These are phyloP conservation scores for Formica aserva DNA, from an alignment of 2,888 invertebrate species.

Conservation along the genomic window DNA sequence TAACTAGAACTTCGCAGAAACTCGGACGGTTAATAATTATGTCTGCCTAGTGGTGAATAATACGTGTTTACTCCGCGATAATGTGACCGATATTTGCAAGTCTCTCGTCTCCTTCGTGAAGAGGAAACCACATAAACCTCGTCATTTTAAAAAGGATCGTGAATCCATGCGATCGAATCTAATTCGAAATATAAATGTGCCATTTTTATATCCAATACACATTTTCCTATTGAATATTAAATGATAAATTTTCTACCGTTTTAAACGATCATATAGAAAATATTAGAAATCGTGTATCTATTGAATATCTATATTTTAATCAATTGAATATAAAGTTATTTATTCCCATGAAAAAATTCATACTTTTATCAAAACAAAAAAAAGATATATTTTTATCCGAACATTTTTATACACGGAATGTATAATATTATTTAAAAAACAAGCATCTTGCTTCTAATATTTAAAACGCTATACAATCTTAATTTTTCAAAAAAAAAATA, in stretches of 20 bases:
- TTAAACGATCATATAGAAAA: not conserved
- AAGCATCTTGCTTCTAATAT: not conserved
- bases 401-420: not conserved
- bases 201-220: not conserved
- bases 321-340: no score
- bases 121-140: not conserved
- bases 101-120: not conserved
- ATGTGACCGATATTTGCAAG: not conserved
- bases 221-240: not conserved
- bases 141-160: not conserved
- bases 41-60: not conserved
- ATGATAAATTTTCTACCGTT: not conserved
- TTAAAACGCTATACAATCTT: not conserved
- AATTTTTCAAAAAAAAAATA: not conserved
- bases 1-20: constrained; percentile 31
- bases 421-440: not conserved
- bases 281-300: not conserved
- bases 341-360: no score
- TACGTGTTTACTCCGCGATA: not conserved
- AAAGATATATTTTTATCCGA: not conserved
- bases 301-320: no score
- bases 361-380: not conserved
- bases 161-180: not conserved
- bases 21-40: not conserved
- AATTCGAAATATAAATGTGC: not conserved